Percentiles rank a stretch among this genome's conserved stretches.
These are phyloP conservation scores for Coracias cyanogaster DNA, from an alignment of 2,797 vertebrate genomes.

Conservation along the genomic window DNA sequence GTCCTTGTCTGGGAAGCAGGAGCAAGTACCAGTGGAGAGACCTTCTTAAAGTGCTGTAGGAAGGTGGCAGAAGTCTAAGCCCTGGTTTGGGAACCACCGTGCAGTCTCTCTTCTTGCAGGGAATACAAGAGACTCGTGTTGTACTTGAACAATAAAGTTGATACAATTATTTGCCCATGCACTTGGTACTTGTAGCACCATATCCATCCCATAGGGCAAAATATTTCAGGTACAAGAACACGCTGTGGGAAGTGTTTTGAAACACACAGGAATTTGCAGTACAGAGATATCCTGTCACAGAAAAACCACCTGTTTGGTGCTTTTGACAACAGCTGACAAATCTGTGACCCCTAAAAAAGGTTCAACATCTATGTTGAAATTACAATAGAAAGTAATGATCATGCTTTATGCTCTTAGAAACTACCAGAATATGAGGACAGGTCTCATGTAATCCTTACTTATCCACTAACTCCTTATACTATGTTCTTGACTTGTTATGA, in stretches of 20 bases:
- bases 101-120: neutral
- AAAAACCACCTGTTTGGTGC: neutral
- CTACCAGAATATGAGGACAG: neutral
- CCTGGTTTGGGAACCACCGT: neutral
- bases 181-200: neutral
- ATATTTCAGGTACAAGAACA: neutral
- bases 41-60: neutral
- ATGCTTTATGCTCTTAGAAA: neutral
- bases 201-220: neutral
- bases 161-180: neutral
- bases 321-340: neutral
- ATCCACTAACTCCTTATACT: fast-evolving
- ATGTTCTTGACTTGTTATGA: neutral
- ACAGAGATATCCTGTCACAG: neutral
- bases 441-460: neutral
- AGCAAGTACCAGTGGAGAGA: neutral
- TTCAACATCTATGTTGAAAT: neutral
- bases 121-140: neutral
- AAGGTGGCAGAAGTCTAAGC: neutral
- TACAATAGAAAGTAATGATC: neutral
- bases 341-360: neutral
- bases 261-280: neutral
- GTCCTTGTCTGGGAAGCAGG: neutral
- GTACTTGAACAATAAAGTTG: neutral
- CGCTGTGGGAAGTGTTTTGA: neutral